Conservation (phyloP, 2,888 invertebrate species). For the Craniophora ligustri region DNA sequence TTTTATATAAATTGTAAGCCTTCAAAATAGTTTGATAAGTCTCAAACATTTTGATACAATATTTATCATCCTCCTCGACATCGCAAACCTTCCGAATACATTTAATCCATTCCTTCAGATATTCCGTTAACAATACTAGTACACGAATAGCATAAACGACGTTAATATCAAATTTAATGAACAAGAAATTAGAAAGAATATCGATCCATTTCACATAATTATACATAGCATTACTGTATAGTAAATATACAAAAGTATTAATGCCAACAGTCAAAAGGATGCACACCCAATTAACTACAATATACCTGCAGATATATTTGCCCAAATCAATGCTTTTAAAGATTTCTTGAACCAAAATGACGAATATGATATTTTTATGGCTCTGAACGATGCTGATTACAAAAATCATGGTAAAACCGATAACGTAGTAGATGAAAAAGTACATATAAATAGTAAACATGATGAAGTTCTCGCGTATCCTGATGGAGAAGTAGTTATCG, state of each 20-base stretch:
- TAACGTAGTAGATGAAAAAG: not conserved
- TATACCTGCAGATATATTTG: constrained; percentile 5
- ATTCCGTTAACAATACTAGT: constrained; percentile 21
- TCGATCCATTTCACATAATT: not conserved
- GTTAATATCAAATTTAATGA: constrained; percentile 1
- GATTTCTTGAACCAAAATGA: constrained; percentile 35
- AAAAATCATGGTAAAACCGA: constrained; percentile 1
- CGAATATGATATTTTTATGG: constrained; percentile 11
- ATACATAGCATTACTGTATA: not conserved
- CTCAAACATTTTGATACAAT: constrained; percentile 4
- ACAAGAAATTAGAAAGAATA: not conserved
- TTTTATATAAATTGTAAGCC: constrained; percentile 22
- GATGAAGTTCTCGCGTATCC: not conserved
- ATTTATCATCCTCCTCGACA: not conserved
- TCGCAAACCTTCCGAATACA: not conserved
- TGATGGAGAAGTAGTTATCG: too few relatives aligned
- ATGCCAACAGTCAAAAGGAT: not conserved
- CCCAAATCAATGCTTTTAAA: constrained; percentile 9
- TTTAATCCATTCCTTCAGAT: constrained; percentile 13
- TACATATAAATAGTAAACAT: not conserved
- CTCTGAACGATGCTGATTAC: constrained; percentile 5
- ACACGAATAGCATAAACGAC: constrained; percentile 14
- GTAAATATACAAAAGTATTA: not conserved
- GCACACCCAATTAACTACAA: constrained; percentile 26
- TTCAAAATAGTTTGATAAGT: constrained; percentile 26